phyloP scores from a whole-genome alignment of 2,888 invertebrate genomes.

The Linnaemya tessellans region DNA sequence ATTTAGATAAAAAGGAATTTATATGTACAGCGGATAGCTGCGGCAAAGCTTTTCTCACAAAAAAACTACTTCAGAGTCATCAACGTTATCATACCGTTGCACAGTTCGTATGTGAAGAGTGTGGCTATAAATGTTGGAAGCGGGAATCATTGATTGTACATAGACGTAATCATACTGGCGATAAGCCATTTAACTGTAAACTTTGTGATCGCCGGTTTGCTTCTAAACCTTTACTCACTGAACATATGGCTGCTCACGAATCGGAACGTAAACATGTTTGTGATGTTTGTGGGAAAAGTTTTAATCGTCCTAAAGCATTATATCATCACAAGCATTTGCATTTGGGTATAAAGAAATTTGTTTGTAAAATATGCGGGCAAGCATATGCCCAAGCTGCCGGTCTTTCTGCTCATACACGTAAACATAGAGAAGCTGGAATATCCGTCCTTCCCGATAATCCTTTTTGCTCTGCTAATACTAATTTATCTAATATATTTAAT shows the following conservation, averaged over 20 bases:
- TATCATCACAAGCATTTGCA: conserved; percentile 78
- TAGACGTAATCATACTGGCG: conserved; percentile 79
- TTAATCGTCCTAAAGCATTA: conserved; percentile 76
- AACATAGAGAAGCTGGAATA: conserved; percentile 57
- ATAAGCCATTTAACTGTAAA: conserved; percentile 76
- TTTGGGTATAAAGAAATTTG: conserved; percentile 76
- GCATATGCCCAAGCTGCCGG: conserved; percentile 78
- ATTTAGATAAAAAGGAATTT: conserved; percentile 68
- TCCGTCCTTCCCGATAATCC: conserved; percentile 19
- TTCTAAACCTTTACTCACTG: conserved; percentile 69
- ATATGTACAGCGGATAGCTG: conserved; percentile 77
- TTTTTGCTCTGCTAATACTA: background rate
- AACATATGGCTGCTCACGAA: conserved; percentile 74
- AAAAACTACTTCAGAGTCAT: conserved; percentile 75
- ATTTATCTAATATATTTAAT: conserved; percentile 46
- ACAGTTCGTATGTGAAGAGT: conserved; percentile 73
- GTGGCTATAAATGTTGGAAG: conserved; percentile 73
- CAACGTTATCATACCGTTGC: conserved; percentile 54
- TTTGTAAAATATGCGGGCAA: conserved; percentile 76
- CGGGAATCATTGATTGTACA: conserved; percentile 78
- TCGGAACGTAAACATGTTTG: conserved; percentile 74
- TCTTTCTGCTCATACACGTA: conserved; percentile 75
- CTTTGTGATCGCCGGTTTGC: conserved; percentile 71
- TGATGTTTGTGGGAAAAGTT: conserved; percentile 76
- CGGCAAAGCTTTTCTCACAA: conserved; percentile 77